Base-by-base conservation (phyloP, 2,888 invertebrate species). In the Drosophila melanosoma region DNA sequence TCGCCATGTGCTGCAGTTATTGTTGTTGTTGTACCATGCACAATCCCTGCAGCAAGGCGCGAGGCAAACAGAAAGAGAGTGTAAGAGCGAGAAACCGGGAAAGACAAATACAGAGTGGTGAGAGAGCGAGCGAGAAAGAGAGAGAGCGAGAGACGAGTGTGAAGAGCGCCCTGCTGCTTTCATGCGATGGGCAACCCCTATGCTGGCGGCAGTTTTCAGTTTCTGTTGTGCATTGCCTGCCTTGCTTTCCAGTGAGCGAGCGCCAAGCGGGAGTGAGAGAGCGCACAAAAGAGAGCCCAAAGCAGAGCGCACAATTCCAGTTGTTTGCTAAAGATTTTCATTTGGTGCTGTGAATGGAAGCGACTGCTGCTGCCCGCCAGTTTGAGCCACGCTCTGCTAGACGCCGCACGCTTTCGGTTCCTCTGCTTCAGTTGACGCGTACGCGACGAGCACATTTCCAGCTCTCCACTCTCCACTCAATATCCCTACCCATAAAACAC, bases 331-430 rank as follows among this genome's bases (percentile, higher is more conserved):
- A 63, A 53, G 38, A 56, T 61, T 56, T 56, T 58, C 53, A 49
- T 53, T 66, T 60, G 51, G 58, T 56, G 61, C 72, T 64, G 68
- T 53, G 56, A 58, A 26, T 69, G 67, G n/a, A 70, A 53, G 56
- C 69, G 79, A 72, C 61, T 68, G 60, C 40, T 52, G 71, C 72
- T 79, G 84, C 83, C 79, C 87, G 83, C 87, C 87, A 91, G 90
- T 90, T 86, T 79, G 84, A 85, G 87, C 81, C 82, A 86, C 83
- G 82, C 89, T 90, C 81, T 91, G 77, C 76, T 83, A 82, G 89
- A 80, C 76, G 80, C 75, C 86, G 81, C 79, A 88, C 87, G 83
- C 77, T 80, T 80, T 79, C 74, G 80, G 72, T 81, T 74, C 76
- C 68, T 64, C 61, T 56, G 75, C 63, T 72, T 75, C 60, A 35